These are phyloP conservation scores for Eupithecia subumbrata DNA, from an alignment of 2,888 invertebrate species.

Conservation along the genomic window DNA sequence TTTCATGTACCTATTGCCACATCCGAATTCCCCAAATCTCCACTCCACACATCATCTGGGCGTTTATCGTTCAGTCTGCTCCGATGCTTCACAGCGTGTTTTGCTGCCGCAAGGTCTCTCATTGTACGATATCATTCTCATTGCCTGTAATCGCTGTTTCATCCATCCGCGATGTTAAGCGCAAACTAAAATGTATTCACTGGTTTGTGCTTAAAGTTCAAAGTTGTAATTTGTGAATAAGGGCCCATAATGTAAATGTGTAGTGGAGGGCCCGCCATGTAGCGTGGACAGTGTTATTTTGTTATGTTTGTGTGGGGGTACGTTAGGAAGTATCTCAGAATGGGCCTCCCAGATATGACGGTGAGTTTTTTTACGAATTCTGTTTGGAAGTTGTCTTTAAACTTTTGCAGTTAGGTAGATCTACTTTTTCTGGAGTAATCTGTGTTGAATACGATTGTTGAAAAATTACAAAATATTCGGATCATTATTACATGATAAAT, in stretches of 20 bases:
- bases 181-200: not conserved
- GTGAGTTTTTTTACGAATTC: conserved; percentile 59
- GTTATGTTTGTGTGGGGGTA: conserved; percentile 78
- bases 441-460: not conserved
- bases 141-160: conserved; percentile 16
- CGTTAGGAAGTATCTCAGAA: conserved; percentile 68
- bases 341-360: conserved; percentile 79
- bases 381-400: not conserved
- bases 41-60: conserved; percentile 32
- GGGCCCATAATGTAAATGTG: conserved; percentile 42
- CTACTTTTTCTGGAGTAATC: not conserved
- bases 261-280: conserved; percentile 46
- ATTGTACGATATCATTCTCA: conserved; percentile 34
- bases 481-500: not conserved
- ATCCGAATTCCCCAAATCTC: conserved; percentile 46
- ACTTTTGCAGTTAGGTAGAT: not conserved
- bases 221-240: not conserved
- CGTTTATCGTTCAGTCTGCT: conserved; percentile 61
- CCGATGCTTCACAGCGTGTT: conserved; percentile 79
- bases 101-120: conserved; percentile 78
- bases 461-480: not conserved
- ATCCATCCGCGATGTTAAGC: not conserved
- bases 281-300: conserved; percentile 50
- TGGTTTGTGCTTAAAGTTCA: not conserved
- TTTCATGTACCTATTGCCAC: conserved; percentile 40